Evolutionary conservation across 2,888 invertebrate genomes (phyloP).

Genomic region (Aporophyla nigra): DNA sequence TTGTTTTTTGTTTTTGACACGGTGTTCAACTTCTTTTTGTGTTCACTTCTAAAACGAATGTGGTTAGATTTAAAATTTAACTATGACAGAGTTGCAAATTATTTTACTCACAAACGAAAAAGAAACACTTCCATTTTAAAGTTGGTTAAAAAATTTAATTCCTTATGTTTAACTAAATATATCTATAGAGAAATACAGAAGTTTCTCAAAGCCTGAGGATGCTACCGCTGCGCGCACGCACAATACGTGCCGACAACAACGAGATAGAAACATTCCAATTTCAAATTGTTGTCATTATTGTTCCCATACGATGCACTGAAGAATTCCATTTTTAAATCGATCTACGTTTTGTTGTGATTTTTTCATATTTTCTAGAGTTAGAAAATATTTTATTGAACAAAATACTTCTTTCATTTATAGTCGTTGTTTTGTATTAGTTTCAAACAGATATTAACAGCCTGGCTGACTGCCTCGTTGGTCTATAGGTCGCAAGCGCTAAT

Average conservation of each 20-base stretch:
- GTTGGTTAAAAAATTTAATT: no score
- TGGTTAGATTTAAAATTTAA: not conserved
- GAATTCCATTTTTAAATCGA: slow-evolving; percentile 48
- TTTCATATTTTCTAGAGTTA: slow-evolving; percentile 1
- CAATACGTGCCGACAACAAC: slow-evolving; percentile 70
- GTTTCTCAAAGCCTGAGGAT: slow-evolving; percentile 41
- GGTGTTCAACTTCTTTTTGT: not conserved
- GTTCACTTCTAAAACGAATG: not conserved
- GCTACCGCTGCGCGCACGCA: slow-evolving; percentile 73
- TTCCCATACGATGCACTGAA: slow-evolving; percentile 55
- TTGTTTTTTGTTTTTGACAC: no score
- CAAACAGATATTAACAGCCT: not conserved
- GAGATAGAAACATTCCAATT: slow-evolving; percentile 73
- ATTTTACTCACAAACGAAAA: not conserved
- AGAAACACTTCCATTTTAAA: not conserved
- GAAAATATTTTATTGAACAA: not conserved
- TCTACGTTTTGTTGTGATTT: slow-evolving; percentile 1
- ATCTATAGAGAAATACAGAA: not conserved
- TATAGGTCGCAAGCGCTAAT: no score
- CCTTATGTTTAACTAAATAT: no score
- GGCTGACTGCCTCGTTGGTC: not conserved
- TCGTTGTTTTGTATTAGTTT: not conserved
- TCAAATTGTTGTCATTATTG: slow-evolving; percentile 75
- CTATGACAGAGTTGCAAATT: not conserved
- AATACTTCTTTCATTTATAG: not conserved